These are phyloP conservation scores for Tetraodon nigroviridis DNA, from an alignment of 2,113 vertebrate species.

Conservation along the genomic window DNA sequence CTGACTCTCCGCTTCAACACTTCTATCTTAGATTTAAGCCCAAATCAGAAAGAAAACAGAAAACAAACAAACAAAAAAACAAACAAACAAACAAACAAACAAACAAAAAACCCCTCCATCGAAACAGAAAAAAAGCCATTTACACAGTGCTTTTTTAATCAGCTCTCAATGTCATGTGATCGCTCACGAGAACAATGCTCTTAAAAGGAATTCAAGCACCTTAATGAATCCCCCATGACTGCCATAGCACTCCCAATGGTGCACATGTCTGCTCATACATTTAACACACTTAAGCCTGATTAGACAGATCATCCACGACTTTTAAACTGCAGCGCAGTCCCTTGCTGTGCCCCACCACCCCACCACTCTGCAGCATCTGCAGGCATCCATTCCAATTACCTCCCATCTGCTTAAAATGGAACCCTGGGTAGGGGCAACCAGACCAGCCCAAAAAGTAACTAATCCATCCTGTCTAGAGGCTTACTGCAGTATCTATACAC, in stretches of 20 bases:
- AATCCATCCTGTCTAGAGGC: slow-evolving; percentile 70
- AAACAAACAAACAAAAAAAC: background rate
- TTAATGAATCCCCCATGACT: too few species aligned
- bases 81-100: background rate
- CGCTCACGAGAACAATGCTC: too few species aligned
- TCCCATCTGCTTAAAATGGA: slow-evolving; percentile 82
- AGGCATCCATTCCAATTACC: slow-evolving; percentile 78
- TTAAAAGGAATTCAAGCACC: too few species aligned
- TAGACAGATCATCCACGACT: slow-evolving; percentile 18
- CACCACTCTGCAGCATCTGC: slow-evolving; percentile 81
- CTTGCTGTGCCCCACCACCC: slow-evolving; percentile 52
- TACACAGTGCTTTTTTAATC: too few species aligned
- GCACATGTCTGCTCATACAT: background rate
- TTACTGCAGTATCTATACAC: slow-evolving; percentile 73
- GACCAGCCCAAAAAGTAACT: slow-evolving; percentile 72
- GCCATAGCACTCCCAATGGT: background rate
- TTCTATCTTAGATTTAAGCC: background rate
- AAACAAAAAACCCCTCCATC: too few species aligned
- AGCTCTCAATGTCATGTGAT: too few species aligned
- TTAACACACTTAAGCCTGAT: slow-evolving; percentile 5
- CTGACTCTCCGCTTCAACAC: background rate
- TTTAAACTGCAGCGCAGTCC: slow-evolving; percentile 6
- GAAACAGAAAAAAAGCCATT: background rate
- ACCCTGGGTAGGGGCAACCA: slow-evolving; percentile 52
- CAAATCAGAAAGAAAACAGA: background rate